A percentile compares a stretch with the other conserved stretches of the same genome.
Evolutionary conservation across 1,140 invertebrate genomes (phyloP).

Genomic region (Anoplolepis gracilipes): DNA sequence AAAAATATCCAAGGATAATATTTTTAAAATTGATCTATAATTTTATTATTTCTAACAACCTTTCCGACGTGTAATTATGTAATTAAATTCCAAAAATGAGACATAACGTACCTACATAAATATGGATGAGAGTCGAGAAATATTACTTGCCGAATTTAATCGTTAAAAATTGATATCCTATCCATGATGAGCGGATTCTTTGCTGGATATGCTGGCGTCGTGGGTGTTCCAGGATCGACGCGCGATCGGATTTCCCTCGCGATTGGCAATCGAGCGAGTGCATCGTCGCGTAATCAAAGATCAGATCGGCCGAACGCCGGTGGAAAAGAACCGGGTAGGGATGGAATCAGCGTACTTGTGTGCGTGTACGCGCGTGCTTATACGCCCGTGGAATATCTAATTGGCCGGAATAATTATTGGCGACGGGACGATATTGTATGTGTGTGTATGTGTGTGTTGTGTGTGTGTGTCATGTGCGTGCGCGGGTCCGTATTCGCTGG

Average conservation of each 20-base stretch:
- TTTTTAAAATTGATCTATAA: conserved; percentile 14
- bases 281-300: conserved; percentile 54
- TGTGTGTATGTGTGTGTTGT: no score
- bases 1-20: neutral
- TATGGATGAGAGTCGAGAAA: neutral
- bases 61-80: neutral
- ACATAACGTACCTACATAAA: neutral
- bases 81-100: neutral
- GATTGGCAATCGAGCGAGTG: conserved; percentile 44
- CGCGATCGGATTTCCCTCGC: conserved; percentile 55
- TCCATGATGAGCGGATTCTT: neutral
- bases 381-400: conserved; percentile 59
- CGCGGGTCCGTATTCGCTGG: neutral
- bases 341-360: neutral
- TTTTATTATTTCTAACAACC: neutral
- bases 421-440: neutral
- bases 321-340: neutral
- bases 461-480: no score
- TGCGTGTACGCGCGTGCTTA: conserved; percentile 43
- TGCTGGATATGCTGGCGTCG: neutral
- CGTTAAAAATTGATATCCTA: conserved; percentile 3
- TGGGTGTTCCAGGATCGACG: conserved; percentile 48
- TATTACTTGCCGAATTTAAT: conserved; percentile 15
- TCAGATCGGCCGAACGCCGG: conserved; percentile 45
- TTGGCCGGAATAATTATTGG: conserved; percentile 68